Evolutionary conservation across 1,140 invertebrate species (phyloP), one percentile per base, ranked within the genome.

Genomic region (Meteorus sp.): DNA sequence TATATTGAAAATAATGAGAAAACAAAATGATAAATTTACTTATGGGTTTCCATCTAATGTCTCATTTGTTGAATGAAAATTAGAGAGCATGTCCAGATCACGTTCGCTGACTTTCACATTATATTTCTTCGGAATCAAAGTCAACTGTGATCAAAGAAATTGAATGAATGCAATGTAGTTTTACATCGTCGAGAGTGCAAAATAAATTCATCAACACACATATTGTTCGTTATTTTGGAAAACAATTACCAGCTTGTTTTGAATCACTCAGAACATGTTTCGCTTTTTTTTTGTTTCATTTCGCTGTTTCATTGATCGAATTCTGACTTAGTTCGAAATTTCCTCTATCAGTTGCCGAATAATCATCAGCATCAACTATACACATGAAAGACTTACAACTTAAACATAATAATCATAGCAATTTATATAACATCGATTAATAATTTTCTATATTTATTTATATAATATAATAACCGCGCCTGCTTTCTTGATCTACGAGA

Each of bases 341-440:
- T 51, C 11, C 41, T 3, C 20, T 11, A 20, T 19, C 17, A 44
- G 7, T 22, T n/a, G n/a, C n/a, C n/a, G n/a, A n/a, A n/a, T n/a
- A n/a, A 44, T 44, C 22, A 19, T 51, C 13, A 17, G 17, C 9
- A 15, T 33, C 11, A 19, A 50, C 19, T 58, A 39, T n/a, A 54
- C 29, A 67, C 61, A 63, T 60, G 61, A 69, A 63, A 65, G 51
- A 62, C 59, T 65, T 61, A 64, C 48, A 56, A 62, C 54, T 51
- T 59, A 57, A 62, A 45, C 41, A 52, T 33, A 47, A 55, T 59
- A 56, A 56, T 61, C 57, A 65, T 43, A 52, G 45, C 43, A 48
- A 60, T 68, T 56, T 43, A 35, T 20, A 33, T 55, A 68, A 66
- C 58, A 66, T 51, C 57, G 53, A 65, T 58, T 25, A 43, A 59